phyloP scores from a whole-genome alignment of 2,888 invertebrate species.

The Tetrapedia diversipes region DNA sequence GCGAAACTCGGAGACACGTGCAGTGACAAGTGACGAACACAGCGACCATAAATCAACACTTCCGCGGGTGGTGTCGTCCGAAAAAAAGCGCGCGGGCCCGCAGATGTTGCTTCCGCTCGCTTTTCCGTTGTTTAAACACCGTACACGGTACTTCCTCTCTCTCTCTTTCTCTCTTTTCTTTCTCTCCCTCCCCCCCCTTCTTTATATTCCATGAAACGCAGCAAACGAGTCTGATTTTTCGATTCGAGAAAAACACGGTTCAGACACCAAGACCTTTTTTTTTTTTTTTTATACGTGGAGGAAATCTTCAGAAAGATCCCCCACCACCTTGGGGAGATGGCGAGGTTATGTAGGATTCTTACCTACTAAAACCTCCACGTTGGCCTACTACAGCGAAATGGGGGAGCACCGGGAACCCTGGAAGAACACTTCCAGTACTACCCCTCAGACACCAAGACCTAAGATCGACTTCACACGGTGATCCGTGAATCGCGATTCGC shows the following conservation, averaged over 20 bases:
- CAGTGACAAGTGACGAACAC: conserved; percentile 27
- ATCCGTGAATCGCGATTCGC: no score
- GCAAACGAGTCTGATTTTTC: conserved; percentile 9
- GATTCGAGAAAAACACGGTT: conserved; percentile 1
- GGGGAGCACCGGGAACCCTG: no score
- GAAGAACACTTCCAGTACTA: no score
- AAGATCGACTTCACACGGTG: no score
- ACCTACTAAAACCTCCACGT: no score
- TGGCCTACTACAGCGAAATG: no score
- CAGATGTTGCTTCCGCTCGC: conserved; percentile 42
- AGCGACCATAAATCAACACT: conserved; percentile 38
- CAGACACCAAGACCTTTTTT: no score
- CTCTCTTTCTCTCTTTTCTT: background rate
- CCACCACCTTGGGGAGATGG: no score
- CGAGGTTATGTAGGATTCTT: no score
- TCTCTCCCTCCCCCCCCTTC: background rate
- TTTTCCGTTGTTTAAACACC: conserved; percentile 30
- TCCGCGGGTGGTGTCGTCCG: conserved; percentile 14
- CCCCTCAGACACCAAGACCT: no score
- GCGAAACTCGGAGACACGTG: background rate
- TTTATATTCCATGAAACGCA: background rate
- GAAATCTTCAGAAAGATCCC: no score
- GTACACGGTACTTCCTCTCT: conserved; percentile 9
- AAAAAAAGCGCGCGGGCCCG: conserved; percentile 17
- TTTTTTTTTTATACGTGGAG: no score